Conservation (phyloP, 2,113 vertebrate genomes). For the Sturnira hondurensis region DNA sequence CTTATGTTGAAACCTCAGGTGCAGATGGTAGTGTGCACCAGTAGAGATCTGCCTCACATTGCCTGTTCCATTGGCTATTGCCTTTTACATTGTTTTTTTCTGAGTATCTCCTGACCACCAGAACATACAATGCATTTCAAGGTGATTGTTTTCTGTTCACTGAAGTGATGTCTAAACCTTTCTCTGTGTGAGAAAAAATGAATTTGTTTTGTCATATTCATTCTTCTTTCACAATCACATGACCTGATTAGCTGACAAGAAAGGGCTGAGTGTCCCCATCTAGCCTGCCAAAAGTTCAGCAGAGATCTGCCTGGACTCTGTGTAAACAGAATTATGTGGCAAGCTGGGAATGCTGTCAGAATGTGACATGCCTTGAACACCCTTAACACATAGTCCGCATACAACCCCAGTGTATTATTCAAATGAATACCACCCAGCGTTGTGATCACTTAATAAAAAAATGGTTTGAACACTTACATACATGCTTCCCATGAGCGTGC, state of each 20-base stretch:
- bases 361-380: background rate
- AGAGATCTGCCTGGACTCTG: background rate
- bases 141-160: background rate
- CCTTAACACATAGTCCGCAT: background rate
- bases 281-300: background rate
- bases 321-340: background rate
- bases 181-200: background rate
- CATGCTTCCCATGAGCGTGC: constrained; percentile 25
- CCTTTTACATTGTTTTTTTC: background rate
- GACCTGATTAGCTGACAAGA: background rate
- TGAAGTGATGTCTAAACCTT: background rate
- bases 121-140: background rate
- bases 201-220: background rate
- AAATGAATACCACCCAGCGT: background rate
- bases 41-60: background rate
- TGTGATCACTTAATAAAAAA: constrained; percentile 14
- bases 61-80: background rate
- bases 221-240: background rate
- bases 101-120: background rate
- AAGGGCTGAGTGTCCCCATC: background rate
- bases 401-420: background rate
- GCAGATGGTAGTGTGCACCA: background rate
- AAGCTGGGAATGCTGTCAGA: background rate
- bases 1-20: background rate
- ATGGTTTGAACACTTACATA: background rate